A percentile compares a stretch with the other conserved stretches of the same genome.
phyloP scores from a whole-genome alignment of 2,797 vertebrate genomes.

The Oreochromis mossambicus region DNA sequence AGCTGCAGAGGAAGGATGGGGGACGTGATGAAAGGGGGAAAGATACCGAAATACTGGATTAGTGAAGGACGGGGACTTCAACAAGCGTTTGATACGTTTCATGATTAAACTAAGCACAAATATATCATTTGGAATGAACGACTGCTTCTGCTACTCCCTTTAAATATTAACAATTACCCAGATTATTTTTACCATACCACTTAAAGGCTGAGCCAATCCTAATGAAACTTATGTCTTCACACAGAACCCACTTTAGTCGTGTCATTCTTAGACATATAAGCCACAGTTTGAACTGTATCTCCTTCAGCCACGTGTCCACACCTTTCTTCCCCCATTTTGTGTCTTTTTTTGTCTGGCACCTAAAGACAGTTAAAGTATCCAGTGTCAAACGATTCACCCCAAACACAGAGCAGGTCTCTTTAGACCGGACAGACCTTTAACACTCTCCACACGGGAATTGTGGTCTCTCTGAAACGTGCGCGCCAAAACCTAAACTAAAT shows the following conservation, averaged over 20 bases:
- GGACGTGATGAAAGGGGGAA: neutral
- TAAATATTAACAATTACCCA: neutral
- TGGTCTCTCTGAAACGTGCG: neutral
- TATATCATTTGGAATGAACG: neutral
- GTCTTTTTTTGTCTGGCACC: neutral
- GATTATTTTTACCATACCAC: neutral
- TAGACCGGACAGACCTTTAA: neutral
- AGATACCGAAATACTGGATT: neutral
- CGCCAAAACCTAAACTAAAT: neutral
- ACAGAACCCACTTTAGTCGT: neutral
- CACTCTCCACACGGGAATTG: neutral
- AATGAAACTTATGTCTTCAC: neutral
- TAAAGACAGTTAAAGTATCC: neutral
- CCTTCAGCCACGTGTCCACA: neutral
- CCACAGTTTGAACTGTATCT: neutral
- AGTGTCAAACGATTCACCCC: neutral
- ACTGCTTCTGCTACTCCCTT: neutral
- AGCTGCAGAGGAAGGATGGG: slow-evolving; percentile 21
- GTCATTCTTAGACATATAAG: neutral
- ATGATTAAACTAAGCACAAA: neutral
- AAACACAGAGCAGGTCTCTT: neutral
- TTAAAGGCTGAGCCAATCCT: neutral
- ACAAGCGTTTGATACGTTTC: neutral
- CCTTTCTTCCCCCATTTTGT: neutral
- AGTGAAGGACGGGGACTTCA: slow-evolving; percentile 33